Conservation (phyloP, 64 coral and sea anemone genomes). For the Porites australiensis region DNA sequence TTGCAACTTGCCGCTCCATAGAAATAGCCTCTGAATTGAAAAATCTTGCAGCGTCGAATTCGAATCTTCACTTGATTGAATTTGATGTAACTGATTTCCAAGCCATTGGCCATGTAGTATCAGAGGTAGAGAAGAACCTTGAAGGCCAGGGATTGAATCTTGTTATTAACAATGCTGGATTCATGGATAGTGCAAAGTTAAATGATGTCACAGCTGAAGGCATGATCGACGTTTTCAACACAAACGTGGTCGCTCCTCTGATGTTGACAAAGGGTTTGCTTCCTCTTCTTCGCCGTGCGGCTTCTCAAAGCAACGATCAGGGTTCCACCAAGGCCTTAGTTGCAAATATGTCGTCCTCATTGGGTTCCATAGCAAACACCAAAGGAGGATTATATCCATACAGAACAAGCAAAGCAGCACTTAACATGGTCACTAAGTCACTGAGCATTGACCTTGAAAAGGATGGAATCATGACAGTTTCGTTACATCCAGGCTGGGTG, state of each 20-base stretch:
- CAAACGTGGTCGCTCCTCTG: conserved; percentile 65
- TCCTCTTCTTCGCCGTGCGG: conserved; percentile 52
- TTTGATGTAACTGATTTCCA: conserved; percentile 54
- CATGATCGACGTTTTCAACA: conserved; percentile 60
- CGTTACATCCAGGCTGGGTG: conserved; percentile 71
- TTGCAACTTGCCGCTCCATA: conserved; percentile 73
- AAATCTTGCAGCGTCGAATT: conserved; percentile 30
- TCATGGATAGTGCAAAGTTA: conserved; percentile 9
- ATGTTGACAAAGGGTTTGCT: conserved; percentile 51
- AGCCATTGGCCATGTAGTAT: conserved; percentile 28
- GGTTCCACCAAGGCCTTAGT: conserved; percentile 35
- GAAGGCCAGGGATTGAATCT: conserved; percentile 63
- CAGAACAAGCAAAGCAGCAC: conserved; percentile 59
- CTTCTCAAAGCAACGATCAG: neutral
- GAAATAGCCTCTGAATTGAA: conserved; percentile 60
- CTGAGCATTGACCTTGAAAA: conserved; percentile 59
- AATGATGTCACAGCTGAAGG: conserved; percentile 56
- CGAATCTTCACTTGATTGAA: conserved; percentile 50
- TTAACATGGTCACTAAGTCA: conserved; percentile 58
- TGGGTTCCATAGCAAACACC: conserved; percentile 22
- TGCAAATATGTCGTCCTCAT: conserved; percentile 44
- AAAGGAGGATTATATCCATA: conserved; percentile 30
- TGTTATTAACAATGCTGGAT: conserved; percentile 70
- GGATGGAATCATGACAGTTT: conserved; percentile 54
- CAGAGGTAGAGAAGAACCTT: conserved; percentile 15